Conservation (phyloP, 2,888 invertebrate species). For the Heliconius aoede region DNA sequence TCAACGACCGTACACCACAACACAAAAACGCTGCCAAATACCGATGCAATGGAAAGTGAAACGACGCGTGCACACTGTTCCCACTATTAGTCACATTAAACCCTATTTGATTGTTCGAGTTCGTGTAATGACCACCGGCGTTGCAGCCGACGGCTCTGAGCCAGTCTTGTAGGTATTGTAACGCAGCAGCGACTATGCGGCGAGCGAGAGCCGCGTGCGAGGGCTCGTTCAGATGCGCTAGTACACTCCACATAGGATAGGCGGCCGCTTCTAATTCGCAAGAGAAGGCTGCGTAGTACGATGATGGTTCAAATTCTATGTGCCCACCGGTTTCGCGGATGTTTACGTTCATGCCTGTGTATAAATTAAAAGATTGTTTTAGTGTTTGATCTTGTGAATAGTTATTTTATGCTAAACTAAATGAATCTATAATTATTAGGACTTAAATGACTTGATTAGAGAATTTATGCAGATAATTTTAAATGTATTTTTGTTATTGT, state of each 20-base stretch:
- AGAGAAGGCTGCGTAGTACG: slow-evolving; percentile 98
- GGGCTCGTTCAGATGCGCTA: slow-evolving; percentile 91
- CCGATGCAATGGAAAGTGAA: slow-evolving; percentile 98
- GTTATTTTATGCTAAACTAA: too few relatives aligned
- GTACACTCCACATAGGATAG: slow-evolving; percentile 98
- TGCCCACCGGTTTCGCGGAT: slow-evolving; percentile 94
- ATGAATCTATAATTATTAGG: too few relatives aligned
- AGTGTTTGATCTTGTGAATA: too few relatives aligned
- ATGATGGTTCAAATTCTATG: slow-evolving; percentile 98
- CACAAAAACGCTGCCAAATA: slow-evolving; percentile 88
- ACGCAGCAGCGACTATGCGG: slow-evolving; percentile 90
- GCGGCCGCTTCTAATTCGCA: slow-evolving; percentile 98
- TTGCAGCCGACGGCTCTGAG: slow-evolving; percentile 91
- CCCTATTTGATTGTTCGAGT: too few relatives aligned
- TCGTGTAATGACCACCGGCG: slow-evolving; percentile 58
- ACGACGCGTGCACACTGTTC: slow-evolving; percentile 90
- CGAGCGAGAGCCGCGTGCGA: slow-evolving; percentile 89
- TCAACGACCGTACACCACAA: slow-evolving; percentile 92
- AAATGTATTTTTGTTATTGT: too few relatives aligned
- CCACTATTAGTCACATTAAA: too few relatives aligned
- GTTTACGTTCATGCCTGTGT: slow-evolving; percentile 97
- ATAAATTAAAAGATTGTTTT: too few relatives aligned
- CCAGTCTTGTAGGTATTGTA: slow-evolving; percentile 93
- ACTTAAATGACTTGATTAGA: too few relatives aligned
- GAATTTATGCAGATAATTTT: too few relatives aligned